These are phyloP conservation scores for Cataglyphis albicans DNA, from an alignment of 2,888 invertebrate species.

Conservation along the genomic window DNA sequence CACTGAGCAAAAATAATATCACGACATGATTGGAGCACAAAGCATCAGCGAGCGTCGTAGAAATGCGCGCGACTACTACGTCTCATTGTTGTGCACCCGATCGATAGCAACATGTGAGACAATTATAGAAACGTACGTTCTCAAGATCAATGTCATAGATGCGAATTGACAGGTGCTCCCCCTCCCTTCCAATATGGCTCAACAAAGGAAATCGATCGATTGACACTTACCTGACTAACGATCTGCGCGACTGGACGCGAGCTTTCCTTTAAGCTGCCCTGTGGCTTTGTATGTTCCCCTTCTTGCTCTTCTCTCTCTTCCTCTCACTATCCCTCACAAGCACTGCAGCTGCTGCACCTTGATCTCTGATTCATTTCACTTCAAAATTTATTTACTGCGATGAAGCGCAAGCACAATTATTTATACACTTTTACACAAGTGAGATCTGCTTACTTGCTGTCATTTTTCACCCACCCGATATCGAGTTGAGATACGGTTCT, in stretches of 20 bases:
- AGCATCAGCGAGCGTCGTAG: neutral
- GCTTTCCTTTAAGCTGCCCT: slow-evolving; percentile 25
- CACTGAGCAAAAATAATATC: slow-evolving; percentile 17
- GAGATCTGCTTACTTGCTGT: slow-evolving; percentile 43
- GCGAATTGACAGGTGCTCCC: slow-evolving; percentile 46
- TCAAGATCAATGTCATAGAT: slow-evolving; percentile 52
- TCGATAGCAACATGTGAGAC: slow-evolving; percentile 18
- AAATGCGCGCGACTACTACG: slow-evolving; percentile 31
- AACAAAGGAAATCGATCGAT: slow-evolving; percentile 36
- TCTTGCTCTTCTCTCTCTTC: neutral
- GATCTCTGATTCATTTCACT: slow-evolving; percentile 75
- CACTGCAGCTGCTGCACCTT: slow-evolving; percentile 65
- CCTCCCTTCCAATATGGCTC: neutral
- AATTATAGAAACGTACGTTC: slow-evolving; percentile 11
- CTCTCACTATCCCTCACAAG: neutral
- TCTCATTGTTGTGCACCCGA: slow-evolving; percentile 32
- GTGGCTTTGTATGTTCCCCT: slow-evolving; percentile 8
- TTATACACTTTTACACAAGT: slow-evolving; percentile 51
- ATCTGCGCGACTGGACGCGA: neutral
- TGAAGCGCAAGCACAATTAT: slow-evolving; percentile 36
- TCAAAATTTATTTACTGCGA: slow-evolving; percentile 67
- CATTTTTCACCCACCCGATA: slow-evolving; percentile 57
- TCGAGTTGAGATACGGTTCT: neutral
- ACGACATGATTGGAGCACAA: slow-evolving; percentile 23
- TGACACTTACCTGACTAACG: slow-evolving; percentile 55